Evolutionary conservation across 2,113 vertebrate genomes (phyloP).

Genomic region (Misgurnus mizolepis): DNA sequence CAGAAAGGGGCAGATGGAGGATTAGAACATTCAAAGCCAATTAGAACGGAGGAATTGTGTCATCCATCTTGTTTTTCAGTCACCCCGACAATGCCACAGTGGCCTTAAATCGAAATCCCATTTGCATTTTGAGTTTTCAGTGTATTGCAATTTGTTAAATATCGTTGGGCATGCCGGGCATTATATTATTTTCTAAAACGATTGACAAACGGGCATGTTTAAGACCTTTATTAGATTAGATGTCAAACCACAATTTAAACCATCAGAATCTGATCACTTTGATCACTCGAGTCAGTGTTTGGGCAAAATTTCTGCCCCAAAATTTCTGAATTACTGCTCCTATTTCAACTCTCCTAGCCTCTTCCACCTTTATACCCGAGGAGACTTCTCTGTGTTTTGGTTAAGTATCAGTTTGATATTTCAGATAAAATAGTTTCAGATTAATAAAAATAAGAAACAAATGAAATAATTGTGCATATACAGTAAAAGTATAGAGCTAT

Average conservation of each 20-base stretch:
- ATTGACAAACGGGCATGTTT: slow-evolving; percentile 2
- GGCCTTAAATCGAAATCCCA: slow-evolving; percentile 44
- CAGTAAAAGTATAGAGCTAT: too few species aligned
- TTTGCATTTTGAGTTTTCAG: slow-evolving; percentile 48
- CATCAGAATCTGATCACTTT: not conserved
- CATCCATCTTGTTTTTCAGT: slow-evolving; percentile 65
- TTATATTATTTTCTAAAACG: slow-evolving; percentile 2
- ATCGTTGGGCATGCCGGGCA: slow-evolving; percentile 24
- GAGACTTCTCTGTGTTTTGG: too few species aligned
- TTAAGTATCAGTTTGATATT: too few species aligned
- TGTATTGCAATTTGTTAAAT: slow-evolving; percentile 51
- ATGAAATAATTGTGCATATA: too few species aligned
- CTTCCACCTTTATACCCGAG: too few species aligned
- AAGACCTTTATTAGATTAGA: not conserved
- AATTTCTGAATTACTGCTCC: too few species aligned
- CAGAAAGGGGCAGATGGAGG: slow-evolving; percentile 61
- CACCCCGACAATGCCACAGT: slow-evolving; percentile 47
- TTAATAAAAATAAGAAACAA: too few species aligned
- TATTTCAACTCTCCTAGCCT: too few species aligned
- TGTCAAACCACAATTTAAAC: too few species aligned
- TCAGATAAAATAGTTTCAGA: too few species aligned
- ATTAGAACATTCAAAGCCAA: slow-evolving; percentile 63
- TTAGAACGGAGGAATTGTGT: slow-evolving; percentile 55
- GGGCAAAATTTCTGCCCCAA: too few species aligned
- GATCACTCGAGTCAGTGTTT: not conserved